phyloP scores from a whole-genome alignment of 2,113 vertebrate genomes.

The Pelobates fuscus region DNA sequence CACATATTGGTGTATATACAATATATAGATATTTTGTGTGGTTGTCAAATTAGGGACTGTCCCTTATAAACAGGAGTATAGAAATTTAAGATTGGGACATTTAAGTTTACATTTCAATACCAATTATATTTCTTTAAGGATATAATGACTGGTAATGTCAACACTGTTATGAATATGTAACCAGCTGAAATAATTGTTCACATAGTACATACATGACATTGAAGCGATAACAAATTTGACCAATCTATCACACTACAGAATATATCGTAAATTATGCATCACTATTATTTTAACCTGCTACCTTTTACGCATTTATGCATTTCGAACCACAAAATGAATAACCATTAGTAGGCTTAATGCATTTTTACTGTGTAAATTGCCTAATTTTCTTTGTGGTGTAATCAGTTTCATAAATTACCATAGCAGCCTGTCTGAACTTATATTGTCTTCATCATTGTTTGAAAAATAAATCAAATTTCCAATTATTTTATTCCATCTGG shows the following conservation, averaged over 20 bases:
- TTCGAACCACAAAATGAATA: conserved; percentile 70
- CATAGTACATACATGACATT: conserved; percentile 6
- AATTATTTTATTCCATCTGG: too few relatives aligned
- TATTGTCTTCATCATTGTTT: too few relatives aligned
- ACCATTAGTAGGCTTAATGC: conserved; percentile 62
- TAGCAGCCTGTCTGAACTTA: background rate
- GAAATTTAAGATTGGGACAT: too few relatives aligned
- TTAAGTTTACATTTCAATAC: too few relatives aligned
- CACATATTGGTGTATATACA: too few relatives aligned
- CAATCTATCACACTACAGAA: conserved; percentile 71
- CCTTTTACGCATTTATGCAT: conserved; percentile 60
- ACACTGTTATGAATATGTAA: background rate
- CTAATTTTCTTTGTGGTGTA: conserved; percentile 55
- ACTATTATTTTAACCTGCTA: conserved; percentile 71
- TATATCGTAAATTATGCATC: conserved; percentile 79
- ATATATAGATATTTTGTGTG: too few relatives aligned
- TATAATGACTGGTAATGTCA: background rate
- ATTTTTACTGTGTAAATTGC: conserved; percentile 59
- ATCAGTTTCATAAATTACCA: conserved; percentile 37
- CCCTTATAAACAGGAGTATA: too few relatives aligned
- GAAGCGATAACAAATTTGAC: conserved; percentile 69
- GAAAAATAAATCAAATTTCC: too few relatives aligned
- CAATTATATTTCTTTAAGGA: too few relatives aligned
- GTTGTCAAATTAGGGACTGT: too few relatives aligned
- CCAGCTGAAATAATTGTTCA: background rate